phyloP scores from a whole-genome alignment of 1,140 invertebrate genomes.

The Apolygus lucorum region DNA sequence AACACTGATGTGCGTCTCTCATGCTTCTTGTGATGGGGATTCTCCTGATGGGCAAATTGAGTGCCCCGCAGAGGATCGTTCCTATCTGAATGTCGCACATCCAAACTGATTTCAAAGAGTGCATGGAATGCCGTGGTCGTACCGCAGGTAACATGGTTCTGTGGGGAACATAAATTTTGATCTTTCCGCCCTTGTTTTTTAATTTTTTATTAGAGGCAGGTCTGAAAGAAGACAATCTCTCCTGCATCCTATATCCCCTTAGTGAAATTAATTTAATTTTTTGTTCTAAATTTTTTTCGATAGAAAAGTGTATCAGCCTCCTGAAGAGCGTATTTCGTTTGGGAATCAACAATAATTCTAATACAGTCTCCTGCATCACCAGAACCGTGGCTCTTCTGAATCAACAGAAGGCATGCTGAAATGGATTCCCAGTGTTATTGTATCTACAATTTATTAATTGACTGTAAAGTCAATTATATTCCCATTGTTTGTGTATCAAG shows the following conservation, averaged over 20 bases:
- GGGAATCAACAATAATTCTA: constrained; percentile 67
- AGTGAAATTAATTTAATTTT: not conserved
- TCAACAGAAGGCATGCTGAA: constrained; percentile 61
- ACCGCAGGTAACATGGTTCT: too few relatives aligned
- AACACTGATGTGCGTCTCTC: constrained; percentile 19
- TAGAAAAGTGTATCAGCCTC: constrained; percentile 48
- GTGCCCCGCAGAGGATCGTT: too few relatives aligned
- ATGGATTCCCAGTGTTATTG: too few relatives aligned
- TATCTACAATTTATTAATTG: too few relatives aligned
- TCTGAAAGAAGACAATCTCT: not conserved
- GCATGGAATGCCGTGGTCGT: too few relatives aligned
- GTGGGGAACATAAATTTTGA: too few relatives aligned
- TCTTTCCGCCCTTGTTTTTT: too few relatives aligned
- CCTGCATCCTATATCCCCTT: too few relatives aligned
- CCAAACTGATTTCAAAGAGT: too few relatives aligned
- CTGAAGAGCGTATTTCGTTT: constrained; percentile 73
- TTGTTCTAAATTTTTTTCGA: constrained; percentile 40
- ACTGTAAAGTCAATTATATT: too few relatives aligned
- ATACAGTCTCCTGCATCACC: constrained; percentile 64
- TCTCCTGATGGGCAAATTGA: constrained; percentile 21
- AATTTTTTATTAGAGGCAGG: constrained; percentile 11
- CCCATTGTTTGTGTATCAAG: too few relatives aligned
- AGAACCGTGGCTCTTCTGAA: constrained; percentile 73
- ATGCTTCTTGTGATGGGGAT: constrained; percentile 11
- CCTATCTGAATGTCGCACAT: too few relatives aligned